Percentiles rank a stretch among this genome's conserved stretches.
These are phyloP conservation scores for Orthonyx spaldingii DNA, from an alignment of 2,113 vertebrate species.

Conservation along the genomic window DNA sequence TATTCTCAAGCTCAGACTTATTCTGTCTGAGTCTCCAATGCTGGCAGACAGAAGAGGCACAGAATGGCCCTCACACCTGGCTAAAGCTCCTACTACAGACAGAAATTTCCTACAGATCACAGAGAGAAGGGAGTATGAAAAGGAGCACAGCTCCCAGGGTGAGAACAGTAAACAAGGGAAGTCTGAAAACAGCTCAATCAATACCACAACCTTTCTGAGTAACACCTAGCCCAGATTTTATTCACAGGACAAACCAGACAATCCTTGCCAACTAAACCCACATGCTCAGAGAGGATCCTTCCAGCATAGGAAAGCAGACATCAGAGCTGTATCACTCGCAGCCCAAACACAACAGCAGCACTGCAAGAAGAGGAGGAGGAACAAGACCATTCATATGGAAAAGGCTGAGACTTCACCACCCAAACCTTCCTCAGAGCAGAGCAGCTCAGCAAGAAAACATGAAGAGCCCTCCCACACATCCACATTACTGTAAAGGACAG, in stretches of 20 bases:
- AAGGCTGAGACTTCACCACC: not conserved
- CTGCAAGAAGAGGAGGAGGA: not conserved
- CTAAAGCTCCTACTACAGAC: not conserved
- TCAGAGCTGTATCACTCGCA: not conserved
- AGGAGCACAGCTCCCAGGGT: not conserved
- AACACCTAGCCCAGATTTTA: constrained; percentile 31
- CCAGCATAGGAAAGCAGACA: not conserved
- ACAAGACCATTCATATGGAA: not conserved
- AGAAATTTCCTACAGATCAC: not conserved
- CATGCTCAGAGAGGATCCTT: not conserved
- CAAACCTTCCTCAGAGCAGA: not conserved
- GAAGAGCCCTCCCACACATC: not conserved
- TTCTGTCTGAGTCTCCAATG: not conserved
- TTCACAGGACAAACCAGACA: constrained; percentile 23
- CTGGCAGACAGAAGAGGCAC: not conserved
- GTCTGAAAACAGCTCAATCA: constrained; percentile 38
- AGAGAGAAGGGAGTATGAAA: not conserved
- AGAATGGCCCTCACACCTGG: not conserved
- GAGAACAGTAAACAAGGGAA: not conserved
- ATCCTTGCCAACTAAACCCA: constrained; percentile 9
- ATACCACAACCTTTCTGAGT: not conserved
- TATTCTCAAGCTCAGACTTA: not conserved
- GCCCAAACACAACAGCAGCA: not conserved
- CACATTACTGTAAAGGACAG: not conserved
- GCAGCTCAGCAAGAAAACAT: not conserved